These are phyloP conservation scores for Daubentonia madagascariensis DNA, from an alignment of 2,113 vertebrate genomes.

Conservation along the genomic window DNA sequence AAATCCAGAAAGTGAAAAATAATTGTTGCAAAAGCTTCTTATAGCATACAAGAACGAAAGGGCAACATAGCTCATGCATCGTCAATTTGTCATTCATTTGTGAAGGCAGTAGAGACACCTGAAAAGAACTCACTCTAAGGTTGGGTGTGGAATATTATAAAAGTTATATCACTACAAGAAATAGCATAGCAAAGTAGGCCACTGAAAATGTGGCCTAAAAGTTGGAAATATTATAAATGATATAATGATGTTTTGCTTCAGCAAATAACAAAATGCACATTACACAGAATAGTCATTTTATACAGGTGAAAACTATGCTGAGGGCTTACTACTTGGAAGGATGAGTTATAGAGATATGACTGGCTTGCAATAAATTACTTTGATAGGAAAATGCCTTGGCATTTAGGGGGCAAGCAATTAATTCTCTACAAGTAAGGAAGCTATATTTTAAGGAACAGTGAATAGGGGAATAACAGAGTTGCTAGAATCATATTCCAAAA, in stretches of 20 bases:
- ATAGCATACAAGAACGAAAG: background rate
- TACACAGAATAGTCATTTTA: background rate
- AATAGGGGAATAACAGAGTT: background rate
- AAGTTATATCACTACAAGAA: background rate
- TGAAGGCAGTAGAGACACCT: background rate
- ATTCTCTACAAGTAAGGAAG: slow-evolving; percentile 22
- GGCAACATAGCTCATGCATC: background rate
- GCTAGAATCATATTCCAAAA: background rate
- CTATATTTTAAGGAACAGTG: slow-evolving; percentile 37
- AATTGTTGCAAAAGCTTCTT: background rate
- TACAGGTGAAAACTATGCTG: background rate
- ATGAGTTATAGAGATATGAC: slow-evolving; percentile 15
- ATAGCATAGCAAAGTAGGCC: background rate
- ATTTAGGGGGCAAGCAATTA: slow-evolving; percentile 60
- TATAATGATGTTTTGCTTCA: background rate
- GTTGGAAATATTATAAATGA: slow-evolving; percentile 24
- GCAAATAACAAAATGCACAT: background rate
- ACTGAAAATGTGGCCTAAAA: background rate
- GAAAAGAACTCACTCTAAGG: background rate
- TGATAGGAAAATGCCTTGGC: slow-evolving; percentile 41
- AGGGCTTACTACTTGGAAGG: background rate
- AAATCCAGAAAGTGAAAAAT: background rate
- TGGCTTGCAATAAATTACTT: slow-evolving; percentile 40
- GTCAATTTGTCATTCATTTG: background rate
- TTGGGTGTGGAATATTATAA: background rate